Base-by-base conservation (phyloP, 2,888 invertebrate genomes). In the Slavum lentiscoides region DNA sequence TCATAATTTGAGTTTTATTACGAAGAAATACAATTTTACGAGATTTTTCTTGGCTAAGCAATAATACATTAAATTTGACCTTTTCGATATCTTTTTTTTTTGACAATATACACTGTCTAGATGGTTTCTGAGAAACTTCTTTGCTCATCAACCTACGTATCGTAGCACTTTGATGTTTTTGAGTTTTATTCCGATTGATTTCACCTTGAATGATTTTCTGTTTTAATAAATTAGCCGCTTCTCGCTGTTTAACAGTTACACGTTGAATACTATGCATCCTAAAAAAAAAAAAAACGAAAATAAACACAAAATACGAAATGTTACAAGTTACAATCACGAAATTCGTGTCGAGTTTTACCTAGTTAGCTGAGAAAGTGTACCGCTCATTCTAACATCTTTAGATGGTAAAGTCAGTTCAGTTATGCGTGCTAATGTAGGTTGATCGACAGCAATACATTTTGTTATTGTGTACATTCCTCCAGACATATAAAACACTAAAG, bases 401-500 rank as follows among this genome's bases (percentile, higher is more conserved):
- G 88, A 88, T 1, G 89, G 85, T 83, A 91, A 89, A 83, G 87
- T 89, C 19, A 90, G 85, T 11, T 88, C 87, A 83, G 89, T 85
- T 83, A 84, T 83, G 88, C 88, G 87, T 59, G 86, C 85, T 3
- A 86, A 87, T 61, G 85, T 85, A 39, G 84, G 82, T 83, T 84
- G 76, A 72, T 84, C 84, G 62, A 83, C 83, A 59, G 83, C 66
- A 64, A 85, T 83, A 88, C 88, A 88, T 84, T 88, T 87, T 23
- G 87, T 86, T 83, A 89, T 89, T 61, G 93, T 92, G 86, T 96
- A 97, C 85, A 91, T 94, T 6, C 95, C 95, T 59, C 94, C 95
- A 83, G 93, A 93, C 90, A 96, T 91, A 88, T 93, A 92, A 87
- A 97, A 94, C 84, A 97, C 91, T 84, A 95, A 87, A 67, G 93